phyloP scores from a whole-genome alignment of 2,113 vertebrate species.

The Mionectes macconnelli region DNA sequence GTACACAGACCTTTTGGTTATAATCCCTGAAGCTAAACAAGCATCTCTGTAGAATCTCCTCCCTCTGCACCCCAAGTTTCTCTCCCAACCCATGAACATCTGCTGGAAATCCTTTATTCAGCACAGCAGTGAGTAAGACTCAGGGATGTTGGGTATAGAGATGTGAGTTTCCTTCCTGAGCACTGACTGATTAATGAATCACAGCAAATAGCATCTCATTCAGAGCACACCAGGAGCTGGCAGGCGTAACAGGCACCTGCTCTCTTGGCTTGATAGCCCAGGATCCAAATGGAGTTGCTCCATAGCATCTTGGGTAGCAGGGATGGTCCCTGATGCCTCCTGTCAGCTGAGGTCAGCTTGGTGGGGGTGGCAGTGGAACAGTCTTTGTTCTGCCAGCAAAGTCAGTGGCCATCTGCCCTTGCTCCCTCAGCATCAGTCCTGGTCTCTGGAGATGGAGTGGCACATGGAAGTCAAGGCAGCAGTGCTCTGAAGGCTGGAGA shows the following conservation, averaged over 20 bases:
- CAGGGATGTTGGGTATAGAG: neutral
- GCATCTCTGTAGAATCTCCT: neutral
- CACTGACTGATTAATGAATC: neutral
- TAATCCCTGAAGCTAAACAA: neutral
- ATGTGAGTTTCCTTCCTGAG: constrained; percentile 6
- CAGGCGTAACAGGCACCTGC: neutral
- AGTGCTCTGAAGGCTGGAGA: neutral
- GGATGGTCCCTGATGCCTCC: neutral
- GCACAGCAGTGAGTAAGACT: neutral
- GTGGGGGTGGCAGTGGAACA: neutral
- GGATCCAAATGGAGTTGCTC: neutral
- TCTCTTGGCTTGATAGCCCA: neutral
- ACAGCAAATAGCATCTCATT: neutral
- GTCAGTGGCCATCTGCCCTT: neutral
- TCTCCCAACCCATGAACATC: neutral
- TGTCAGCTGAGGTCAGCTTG: neutral
- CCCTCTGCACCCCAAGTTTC: neutral
- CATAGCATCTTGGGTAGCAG: neutral
- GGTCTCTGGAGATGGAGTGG: neutral
- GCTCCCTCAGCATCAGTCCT: neutral
- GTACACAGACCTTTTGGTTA: neutral
- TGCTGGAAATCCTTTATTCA: neutral
- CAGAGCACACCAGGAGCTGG: neutral
- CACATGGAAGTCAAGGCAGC: neutral
- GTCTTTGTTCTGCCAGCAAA: neutral